Conservation (phyloP, 2,113 vertebrate species). For the Natator depressus region DNA sequence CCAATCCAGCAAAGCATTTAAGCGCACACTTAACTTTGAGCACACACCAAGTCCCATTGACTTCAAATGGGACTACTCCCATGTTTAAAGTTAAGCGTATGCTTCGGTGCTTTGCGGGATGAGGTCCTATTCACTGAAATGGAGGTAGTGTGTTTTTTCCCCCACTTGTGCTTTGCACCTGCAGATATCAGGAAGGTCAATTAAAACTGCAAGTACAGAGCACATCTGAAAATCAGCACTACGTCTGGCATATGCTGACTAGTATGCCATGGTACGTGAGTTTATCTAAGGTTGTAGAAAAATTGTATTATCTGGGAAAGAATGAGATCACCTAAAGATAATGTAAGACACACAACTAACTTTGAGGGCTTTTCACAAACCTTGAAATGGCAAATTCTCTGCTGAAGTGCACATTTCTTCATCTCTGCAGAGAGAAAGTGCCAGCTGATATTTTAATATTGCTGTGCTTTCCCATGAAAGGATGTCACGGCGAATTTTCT, state of each 20-base stretch:
- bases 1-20: not conserved
- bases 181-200: not conserved
- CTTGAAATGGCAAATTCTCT: not conserved
- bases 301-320: not conserved
- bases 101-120: not conserved
- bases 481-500: not conserved
- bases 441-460: not conserved
- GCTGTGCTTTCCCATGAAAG: not conserved
- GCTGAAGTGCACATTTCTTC: not conserved
- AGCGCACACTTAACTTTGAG: not conserved
- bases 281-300: rapidly evolving
- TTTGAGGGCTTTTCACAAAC: not conserved
- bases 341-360: not conserved
- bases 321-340: rapidly evolving
- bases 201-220: rapidly evolving
- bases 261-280: rapidly evolving
- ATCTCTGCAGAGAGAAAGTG: not conserved
- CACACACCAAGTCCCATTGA: not conserved
- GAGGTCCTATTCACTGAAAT: not conserved
- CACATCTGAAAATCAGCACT: rapidly evolving
- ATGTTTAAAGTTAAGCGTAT: not conserved
- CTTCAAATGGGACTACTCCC: rapidly evolving
- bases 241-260: not conserved
- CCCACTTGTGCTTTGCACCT: not conserved
- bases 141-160: not conserved